Conservation (phyloP, 2,888 invertebrate genomes). For the Helobdella robusta region DNA sequence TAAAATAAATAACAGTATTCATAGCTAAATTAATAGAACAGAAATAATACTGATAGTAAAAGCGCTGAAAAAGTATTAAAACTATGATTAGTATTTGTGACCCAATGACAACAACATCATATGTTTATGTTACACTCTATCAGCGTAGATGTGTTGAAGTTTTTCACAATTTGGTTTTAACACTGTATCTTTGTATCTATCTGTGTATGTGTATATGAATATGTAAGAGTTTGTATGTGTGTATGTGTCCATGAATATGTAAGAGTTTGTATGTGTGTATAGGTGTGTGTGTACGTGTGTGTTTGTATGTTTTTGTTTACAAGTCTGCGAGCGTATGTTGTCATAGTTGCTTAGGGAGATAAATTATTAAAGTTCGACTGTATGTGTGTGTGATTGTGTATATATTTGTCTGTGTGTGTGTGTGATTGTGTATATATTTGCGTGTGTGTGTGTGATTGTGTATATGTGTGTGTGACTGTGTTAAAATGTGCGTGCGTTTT, state of each 20-base stretch:
- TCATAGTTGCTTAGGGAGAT: neutral
- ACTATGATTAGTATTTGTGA: too few species aligned
- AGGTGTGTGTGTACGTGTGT: neutral
- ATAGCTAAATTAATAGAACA: too few species aligned
- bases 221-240: neutral
- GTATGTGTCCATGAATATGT: neutral
- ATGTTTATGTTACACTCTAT: too few species aligned
- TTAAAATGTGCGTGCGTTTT: neutral
- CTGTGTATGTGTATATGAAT: too few species aligned
- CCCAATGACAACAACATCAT: too few species aligned
- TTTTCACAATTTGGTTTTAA: too few species aligned
- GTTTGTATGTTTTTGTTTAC: too few species aligned
- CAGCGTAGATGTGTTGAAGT: too few species aligned
- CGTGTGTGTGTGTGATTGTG: neutral
- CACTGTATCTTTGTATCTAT: too few species aligned
- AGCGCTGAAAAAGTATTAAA: too few species aligned
- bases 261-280: neutral
- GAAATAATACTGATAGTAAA: too few species aligned
- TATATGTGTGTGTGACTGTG: constrained; percentile 2
- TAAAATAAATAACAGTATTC: too few species aligned
- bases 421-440: neutral
- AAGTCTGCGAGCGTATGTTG: neutral
- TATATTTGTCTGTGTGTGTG: neutral
- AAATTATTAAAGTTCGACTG: neutral
- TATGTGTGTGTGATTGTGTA: neutral